Base-by-base conservation (phyloP, 1,140 invertebrate species). In the Calycopis cecrops region DNA sequence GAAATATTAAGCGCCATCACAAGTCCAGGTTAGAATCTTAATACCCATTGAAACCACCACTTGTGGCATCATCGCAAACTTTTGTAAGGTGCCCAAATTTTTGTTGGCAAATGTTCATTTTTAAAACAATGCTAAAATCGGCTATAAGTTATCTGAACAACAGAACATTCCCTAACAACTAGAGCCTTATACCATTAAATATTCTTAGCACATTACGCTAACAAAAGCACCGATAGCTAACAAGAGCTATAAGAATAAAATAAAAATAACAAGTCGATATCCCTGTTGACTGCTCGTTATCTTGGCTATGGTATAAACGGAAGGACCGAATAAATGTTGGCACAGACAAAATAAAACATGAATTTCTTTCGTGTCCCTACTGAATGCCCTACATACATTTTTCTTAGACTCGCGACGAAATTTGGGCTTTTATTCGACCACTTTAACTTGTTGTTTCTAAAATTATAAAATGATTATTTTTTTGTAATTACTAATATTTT, bases 201-300 rank as follows among this genome's bases (percentile, higher is more conserved):
- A 14, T 50, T 53, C 51, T 42, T 42, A 53, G 37, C 18, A 28
- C 38, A 53, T 42, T 34, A 17, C 33, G n/a, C 33, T 34, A 44
- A 44, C 40, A 44, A n/a, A n/a, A 44, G 40, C 40, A 9, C 16
- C 14, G 48, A 9, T 35, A n/a, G 21, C 57, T 67, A 72, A 72
- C 65, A 67, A 69, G 66, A 53, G 42, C 55, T 52, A 63, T 68
- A 62, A 64, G 48, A 65, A 72, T 67, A 63, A 67, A 65, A 69
- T 67, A 64, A 63, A 70, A 70, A 63, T 68, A 73, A 70, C 58
- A 60, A 55, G 44, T 59, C 47, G 56, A 63, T 62, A 62, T 59
- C 35, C 40, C 44, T 49, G 53, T 62, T 54, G 42, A 53, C 56
- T 62, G 65, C 69, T 74, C 65, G 69, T 71, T 74, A 71, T 63